These are phyloP conservation scores for Sceloporus tristichus DNA, from an alignment of 2,113 vertebrate genomes.

Conservation along the genomic window DNA sequence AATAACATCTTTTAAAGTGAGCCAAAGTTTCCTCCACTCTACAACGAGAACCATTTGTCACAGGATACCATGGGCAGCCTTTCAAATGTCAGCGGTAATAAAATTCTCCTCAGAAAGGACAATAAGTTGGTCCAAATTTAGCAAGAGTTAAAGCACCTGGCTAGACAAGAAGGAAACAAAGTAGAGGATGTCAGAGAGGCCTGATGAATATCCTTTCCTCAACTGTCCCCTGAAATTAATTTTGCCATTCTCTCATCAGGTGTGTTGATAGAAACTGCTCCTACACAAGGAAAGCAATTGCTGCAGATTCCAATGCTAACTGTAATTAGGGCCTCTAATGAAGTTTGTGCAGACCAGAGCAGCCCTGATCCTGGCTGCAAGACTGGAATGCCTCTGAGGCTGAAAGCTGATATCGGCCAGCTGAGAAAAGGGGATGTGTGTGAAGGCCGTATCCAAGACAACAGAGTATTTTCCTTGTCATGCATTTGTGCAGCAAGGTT, in stretches of 20 bases:
- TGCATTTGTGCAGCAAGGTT: conserved; percentile 84
- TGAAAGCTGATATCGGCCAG: conserved; percentile 85
- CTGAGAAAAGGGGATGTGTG: conserved; percentile 66
- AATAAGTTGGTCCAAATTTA: conserved; percentile 71
- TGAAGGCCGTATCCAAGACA: conserved; percentile 81
- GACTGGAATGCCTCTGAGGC: conserved; percentile 73
- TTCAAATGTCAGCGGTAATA: conserved; percentile 52
- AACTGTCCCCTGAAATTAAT: conserved; percentile 62
- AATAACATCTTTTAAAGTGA: conserved; percentile 36
- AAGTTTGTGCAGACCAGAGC: conserved; percentile 75
- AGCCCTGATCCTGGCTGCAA: conserved; percentile 68
- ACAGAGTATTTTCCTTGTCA: conserved; percentile 77
- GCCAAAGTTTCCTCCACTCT: conserved; percentile 13
- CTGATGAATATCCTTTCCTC: conserved; percentile 79
- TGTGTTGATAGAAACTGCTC: conserved; percentile 77
- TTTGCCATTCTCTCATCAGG: conserved; percentile 82
- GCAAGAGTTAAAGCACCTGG: conserved; percentile 74
- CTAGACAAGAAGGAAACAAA: conserved; percentile 59
- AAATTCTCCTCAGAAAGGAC: conserved; percentile 60
- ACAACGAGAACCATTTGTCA: conserved; percentile 43
- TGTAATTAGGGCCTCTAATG: conserved; percentile 83
- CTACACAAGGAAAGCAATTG: conserved; percentile 74
- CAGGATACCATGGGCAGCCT: conserved; percentile 26
- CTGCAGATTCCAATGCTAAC: conserved; percentile 80
- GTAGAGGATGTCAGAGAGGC: conserved; percentile 69